Evolutionary conservation across 1,140 invertebrate genomes (phyloP).

Genomic region (Papilio polytes): DNA sequence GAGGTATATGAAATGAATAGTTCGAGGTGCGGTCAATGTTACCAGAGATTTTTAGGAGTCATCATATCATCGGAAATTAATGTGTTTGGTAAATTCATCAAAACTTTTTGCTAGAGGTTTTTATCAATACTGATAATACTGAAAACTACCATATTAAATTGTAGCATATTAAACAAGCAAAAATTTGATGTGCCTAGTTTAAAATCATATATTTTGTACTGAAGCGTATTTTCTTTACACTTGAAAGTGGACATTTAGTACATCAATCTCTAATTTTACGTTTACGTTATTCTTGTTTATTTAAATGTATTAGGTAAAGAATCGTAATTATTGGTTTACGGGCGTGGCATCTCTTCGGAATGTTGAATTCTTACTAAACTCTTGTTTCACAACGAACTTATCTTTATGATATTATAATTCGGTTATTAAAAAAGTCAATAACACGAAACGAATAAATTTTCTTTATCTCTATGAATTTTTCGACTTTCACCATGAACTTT

Average conservation of each 20-base stretch:
- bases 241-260: neutral
- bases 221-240: neutral
- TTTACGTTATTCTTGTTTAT: neutral
- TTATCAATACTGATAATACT: no score
- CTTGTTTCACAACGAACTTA: constrained; percentile 34
- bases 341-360: neutral
- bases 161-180: neutral
- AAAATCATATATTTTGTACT: no score
- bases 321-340: neutral
- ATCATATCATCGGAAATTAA: no score
- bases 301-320: neutral
- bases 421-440: constrained; percentile 40
- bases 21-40: no score
- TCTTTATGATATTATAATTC: constrained; percentile 40
- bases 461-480: constrained; percentile 58
- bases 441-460: constrained; percentile 54
- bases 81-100: no score
- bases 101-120: no score
- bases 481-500: constrained; percentile 65
- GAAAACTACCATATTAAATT: neutral
- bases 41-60: no score
- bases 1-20: no score
- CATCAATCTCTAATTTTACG: neutral
- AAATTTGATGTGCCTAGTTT: no score
- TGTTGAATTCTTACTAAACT: constrained; percentile 22